Evolutionary conservation across 1,140 invertebrate genomes (phyloP), one percentile per base, ranked within the genome.

Genomic region (Littorina saxatilis): DNA sequence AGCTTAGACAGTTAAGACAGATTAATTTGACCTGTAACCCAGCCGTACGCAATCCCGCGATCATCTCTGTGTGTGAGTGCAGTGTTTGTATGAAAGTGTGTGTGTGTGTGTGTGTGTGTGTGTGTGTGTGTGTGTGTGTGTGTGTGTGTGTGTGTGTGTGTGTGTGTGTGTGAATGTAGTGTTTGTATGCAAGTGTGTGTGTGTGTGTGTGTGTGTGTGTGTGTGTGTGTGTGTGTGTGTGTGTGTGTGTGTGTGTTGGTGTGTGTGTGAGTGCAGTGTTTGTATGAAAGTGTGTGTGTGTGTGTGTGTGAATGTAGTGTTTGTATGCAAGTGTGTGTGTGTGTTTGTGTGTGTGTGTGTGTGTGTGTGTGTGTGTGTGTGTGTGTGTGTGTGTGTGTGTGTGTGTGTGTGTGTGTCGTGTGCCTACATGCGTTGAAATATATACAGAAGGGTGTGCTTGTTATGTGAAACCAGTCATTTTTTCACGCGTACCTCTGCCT

Each of bases 71-170:
- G 9, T 27, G n/a, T 11, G 7, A 27, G 58, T 13, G 20, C 58
- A 27, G 58, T 11, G 58, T 63, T 7, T n/a, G 58, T n/a, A 63
- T 63, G 27, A 13, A 63, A 13, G 20, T n/a, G 29, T 27, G 61
- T 63, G 1, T 63, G 61, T 63, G 61, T 63, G 1, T 63, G 61
- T 63, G 61, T 63, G 61, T 63, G 61, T 63, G 61, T 3, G 61
- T 63, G 61, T 63, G 61, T 52, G 50, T 52, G 50, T 52, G 50
- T 52, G 50, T 52, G 50, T 52, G 50, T 52, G 50, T 52, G 50
- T 52, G 50, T 52, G 50, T 52, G 50, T 52, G 50, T 63, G 61
- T 63, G 1, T 63, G 61, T 63, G 61, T 63, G 61, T 63, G 61
- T 63, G 61, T 63, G 61, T 63, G 27, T 23, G 27, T 27, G 2